Evolutionary conservation across 2,797 vertebrate species (phyloP), one percentile per base, ranked within the genome.

Genomic region (Spinus pinus): DNA sequence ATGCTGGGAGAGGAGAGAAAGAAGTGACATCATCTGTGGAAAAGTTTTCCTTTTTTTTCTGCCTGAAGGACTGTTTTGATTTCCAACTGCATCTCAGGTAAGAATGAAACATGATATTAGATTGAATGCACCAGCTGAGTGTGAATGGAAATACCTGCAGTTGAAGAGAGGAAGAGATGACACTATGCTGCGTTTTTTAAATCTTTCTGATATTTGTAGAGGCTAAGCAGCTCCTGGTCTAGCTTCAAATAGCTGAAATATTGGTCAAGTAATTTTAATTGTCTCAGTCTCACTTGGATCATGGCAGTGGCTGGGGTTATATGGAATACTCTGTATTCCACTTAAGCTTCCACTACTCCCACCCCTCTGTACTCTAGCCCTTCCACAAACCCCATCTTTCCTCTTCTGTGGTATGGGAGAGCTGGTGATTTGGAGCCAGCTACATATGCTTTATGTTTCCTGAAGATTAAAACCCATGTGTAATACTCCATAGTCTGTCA

Each of bases 401-500:
- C 33, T 86, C 17, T 81, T 75, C 82, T 89, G 91, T 92, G 81
- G 61, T 82, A 85, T 47, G 72, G 69, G 69, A 92, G 54, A 91
- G 33, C 28, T 51, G 64, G 79, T 80, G 74, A 60, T 85, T 82
- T 80, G 81, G 61, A 95, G 78, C 72, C 58, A 95, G 65, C 84
- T 83, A 65, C 3, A 80, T 69, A 87, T 92, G 79, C 91, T 96
- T 96, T 92, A 92, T 91, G 89, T 91, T 95, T 95, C 72, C 91
- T 91, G 75, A 92, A 90, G 92, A 95, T 93, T 95, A 91, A 95
- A 95, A 66, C 57, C 77, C n/a, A 46, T 86, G 83, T 95, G 83
- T 86, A 96, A 81, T 94, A 62, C 73, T 88, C 87, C 80, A 65
- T 69, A 75, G 90, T 41, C 90, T 94, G 94, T 96, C 96, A 96